Base-by-base conservation (phyloP, 2,797 vertebrate genomes). In the Coregonus sp. region DNA sequence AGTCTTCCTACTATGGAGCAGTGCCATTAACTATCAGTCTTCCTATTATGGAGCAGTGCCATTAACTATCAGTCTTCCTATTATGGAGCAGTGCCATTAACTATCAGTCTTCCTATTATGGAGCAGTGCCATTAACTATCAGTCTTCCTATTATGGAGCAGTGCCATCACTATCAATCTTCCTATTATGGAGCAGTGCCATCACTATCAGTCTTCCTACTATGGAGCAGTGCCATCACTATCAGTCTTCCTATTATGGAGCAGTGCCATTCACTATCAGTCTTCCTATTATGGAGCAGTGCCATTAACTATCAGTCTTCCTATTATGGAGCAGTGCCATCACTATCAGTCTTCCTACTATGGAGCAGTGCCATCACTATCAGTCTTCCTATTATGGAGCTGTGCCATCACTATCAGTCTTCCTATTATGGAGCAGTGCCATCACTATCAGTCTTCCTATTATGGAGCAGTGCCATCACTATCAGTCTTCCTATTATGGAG, bases 191-290 rank as follows among this genome's bases (percentile, higher is more conserved):
- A n/a, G n/a, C n/a, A n/a, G n/a, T n/a, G n/a, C n/a, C n/a, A 73
- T 77, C 40, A 47, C 40, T 47, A 47, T 47, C 40, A 47, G 40
- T 47, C 40, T 47, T 47, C 40, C 18, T 61, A 5, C n/a, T n/a
- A n/a, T n/a, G n/a, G n/a, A n/a, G n/a, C n/a, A n/a, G n/a, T n/a
- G n/a, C n/a, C n/a, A 73, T 77, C 40, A 47, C 40, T 47, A 47
- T 47, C 40, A 47, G 40, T 47, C 40, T 47, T 47, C 40, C 18
- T 61, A 5, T 54, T n/a, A n/a, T n/a, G n/a, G n/a, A n/a, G n/a
- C n/a, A n/a, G n/a, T n/a, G n/a, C n/a, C n/a, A 73, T 77, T 77
- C 40, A 47, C 40, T 47, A 47, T 47, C 40, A 47, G 40, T 47
- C 40, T 47, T 47, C 40, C 18, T 61, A 5, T 54, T n/a, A n/a